phyloP scores from a whole-genome alignment of 2,888 invertebrate species.

The Anoplius nigerrimus region DNA sequence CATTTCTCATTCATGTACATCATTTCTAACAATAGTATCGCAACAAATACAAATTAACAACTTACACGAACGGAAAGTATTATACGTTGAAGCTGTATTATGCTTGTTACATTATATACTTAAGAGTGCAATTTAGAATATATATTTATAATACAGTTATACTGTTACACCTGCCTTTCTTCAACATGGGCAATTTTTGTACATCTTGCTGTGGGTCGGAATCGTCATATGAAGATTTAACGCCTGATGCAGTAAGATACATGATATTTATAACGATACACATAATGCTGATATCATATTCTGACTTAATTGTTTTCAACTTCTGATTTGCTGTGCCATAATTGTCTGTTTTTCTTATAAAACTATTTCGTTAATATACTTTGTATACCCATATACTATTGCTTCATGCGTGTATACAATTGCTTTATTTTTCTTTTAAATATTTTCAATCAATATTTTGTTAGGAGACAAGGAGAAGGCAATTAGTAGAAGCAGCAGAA shows the following conservation, averaged over 20 bases:
- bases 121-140: no score
- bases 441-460: background rate
- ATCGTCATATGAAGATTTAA: conserved; percentile 77
- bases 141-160: no score
- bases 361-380: no score
- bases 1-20: no score
- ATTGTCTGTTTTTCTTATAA: no score
- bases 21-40: no score
- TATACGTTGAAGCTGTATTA: no score
- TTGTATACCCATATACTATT: background rate
- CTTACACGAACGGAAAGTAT: no score
- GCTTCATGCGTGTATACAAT: background rate
- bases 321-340: no score
- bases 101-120: no score
- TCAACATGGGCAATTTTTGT: background rate
- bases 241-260: conserved; percentile 78
- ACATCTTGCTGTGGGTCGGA: conserved; percentile 77
- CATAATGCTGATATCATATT: background rate
- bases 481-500: conserved; percentile 83
- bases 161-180: no score
- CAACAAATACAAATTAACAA: no score
- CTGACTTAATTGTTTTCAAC: background rate
- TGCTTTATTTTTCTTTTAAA: background rate
- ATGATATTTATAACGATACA: background rate
- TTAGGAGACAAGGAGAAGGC: conserved; percentile 75